phyloP scores from a whole-genome alignment of 2,797 vertebrate genomes.

The Amniataba percoides region DNA sequence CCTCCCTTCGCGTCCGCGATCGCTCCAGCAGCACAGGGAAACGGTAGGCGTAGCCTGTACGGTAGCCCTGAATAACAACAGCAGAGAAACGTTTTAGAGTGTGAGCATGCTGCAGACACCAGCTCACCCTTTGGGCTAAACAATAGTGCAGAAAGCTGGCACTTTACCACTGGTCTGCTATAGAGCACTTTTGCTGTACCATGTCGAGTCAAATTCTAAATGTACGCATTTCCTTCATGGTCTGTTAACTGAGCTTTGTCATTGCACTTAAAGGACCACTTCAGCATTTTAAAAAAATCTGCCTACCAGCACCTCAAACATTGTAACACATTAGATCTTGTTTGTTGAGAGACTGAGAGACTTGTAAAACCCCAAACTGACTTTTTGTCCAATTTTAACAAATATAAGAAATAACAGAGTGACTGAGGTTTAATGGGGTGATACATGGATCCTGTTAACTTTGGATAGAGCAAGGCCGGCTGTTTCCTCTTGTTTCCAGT shows the following conservation, averaged over 20 bases:
- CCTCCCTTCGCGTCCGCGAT: conserved; percentile 91
- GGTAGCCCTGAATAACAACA: conserved; percentile 80
- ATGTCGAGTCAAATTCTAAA: not conserved
- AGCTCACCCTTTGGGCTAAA: not conserved
- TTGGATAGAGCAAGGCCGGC: not conserved
- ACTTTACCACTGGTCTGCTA: not conserved
- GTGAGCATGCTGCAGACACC: not conserved
- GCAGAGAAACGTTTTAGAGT: not conserved
- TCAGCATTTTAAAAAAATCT: conserved; percentile 7
- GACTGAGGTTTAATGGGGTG: not conserved
- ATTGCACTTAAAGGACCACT: not conserved
- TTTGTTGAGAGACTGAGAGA: no score
- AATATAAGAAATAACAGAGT: not conserved
- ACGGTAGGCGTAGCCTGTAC: conserved; percentile 95
- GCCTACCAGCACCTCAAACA: not conserved
- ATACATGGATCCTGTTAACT: not conserved
- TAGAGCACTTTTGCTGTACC: not conserved
- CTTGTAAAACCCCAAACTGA: no score
- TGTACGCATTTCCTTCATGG: not conserved
- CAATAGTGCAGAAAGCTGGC: not conserved
- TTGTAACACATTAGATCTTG: not conserved
- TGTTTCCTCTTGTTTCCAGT: not conserved
- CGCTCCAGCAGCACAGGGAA: conserved; percentile 95
- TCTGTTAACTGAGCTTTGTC: not conserved
- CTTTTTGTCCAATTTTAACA: no score